Evolutionary conservation across 2,888 invertebrate species (phyloP).

Genomic region (Acrocyrtus sp.): DNA sequence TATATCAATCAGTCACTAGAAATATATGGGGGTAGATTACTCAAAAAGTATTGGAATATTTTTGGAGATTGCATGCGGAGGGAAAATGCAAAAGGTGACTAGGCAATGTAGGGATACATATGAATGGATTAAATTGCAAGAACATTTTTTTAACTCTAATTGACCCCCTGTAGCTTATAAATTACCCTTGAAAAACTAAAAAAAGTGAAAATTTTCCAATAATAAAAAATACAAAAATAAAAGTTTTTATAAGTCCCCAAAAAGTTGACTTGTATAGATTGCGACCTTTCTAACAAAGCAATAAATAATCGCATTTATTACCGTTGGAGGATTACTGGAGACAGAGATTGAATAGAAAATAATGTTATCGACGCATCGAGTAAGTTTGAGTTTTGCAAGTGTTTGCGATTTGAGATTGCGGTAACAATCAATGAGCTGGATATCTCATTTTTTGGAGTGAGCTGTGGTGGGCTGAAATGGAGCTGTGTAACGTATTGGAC

Average conservation of each 20-base stretch:
- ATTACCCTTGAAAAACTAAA: constrained; percentile 21
- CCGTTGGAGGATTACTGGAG: too few relatives aligned
- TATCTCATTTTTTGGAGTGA: not conserved
- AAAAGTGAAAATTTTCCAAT: not conserved
- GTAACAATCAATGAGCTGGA: constrained; percentile 6
- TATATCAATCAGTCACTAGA: too few relatives aligned
- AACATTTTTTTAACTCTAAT: not conserved
- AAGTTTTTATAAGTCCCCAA: not conserved
- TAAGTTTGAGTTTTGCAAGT: not conserved
- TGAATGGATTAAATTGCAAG: not conserved
- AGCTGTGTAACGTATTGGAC: too few relatives aligned
- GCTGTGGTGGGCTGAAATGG: too few relatives aligned
- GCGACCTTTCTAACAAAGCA: too few relatives aligned
- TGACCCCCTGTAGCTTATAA: constrained; percentile 8
- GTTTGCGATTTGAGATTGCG: not conserved
- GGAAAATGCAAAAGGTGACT: not conserved
- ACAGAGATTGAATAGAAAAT: too few relatives aligned
- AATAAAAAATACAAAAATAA: not conserved
- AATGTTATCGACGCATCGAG: too few relatives aligned
- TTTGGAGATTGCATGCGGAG: not conserved
- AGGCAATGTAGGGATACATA: not conserved
- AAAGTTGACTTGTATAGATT: too few relatives aligned
- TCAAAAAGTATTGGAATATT: not conserved
- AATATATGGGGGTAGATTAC: not conserved
- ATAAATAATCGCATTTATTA: not conserved